phyloP scores from a whole-genome alignment of 2,888 invertebrate genomes.

The Artemia sp. region DNA sequence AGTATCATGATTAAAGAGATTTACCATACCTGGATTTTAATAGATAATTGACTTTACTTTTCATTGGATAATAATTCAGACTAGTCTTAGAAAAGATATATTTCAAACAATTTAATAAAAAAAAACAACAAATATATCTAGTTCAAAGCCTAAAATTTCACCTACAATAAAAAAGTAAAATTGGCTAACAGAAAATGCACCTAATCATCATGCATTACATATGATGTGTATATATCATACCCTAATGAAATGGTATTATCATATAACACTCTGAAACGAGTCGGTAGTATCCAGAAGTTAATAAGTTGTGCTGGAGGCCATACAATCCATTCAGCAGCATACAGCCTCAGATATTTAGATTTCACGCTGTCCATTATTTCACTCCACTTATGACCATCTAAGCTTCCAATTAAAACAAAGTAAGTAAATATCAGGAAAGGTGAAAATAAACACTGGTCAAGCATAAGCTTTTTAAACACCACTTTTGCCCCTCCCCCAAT shows the following conservation, averaged over 20 bases:
- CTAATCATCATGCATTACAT: constrained; percentile 45
- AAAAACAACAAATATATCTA: no score
- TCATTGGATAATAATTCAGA: no score
- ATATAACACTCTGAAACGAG: constrained; percentile 63
- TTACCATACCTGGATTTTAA: no score
- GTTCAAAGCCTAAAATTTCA: no score
- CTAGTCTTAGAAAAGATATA: no score
- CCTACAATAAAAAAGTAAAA: no score
- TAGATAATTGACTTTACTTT: no score
- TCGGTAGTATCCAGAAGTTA: constrained; percentile 75
- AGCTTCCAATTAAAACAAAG: constrained; percentile 52
- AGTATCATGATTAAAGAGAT: no score
- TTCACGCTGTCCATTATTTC: constrained; percentile 50
- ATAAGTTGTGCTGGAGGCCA: constrained; percentile 85
- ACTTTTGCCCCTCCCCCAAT: constrained; percentile 47
- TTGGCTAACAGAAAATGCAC: no score
- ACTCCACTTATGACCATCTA: constrained; percentile 42
- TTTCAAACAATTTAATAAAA: no score
- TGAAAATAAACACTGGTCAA: constrained; percentile 69
- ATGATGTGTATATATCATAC: constrained; percentile 67
- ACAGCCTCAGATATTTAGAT: constrained; percentile 56
- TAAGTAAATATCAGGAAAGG: constrained; percentile 59
- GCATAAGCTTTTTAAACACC: constrained; percentile 55
- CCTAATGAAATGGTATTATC: constrained; percentile 68
- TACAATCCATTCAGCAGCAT: constrained; percentile 70